Percentiles rank a stretch among this genome's conserved stretches.
phyloP scores from a whole-genome alignment of 1,140 invertebrate genomes.

The Apis dorsata region DNA sequence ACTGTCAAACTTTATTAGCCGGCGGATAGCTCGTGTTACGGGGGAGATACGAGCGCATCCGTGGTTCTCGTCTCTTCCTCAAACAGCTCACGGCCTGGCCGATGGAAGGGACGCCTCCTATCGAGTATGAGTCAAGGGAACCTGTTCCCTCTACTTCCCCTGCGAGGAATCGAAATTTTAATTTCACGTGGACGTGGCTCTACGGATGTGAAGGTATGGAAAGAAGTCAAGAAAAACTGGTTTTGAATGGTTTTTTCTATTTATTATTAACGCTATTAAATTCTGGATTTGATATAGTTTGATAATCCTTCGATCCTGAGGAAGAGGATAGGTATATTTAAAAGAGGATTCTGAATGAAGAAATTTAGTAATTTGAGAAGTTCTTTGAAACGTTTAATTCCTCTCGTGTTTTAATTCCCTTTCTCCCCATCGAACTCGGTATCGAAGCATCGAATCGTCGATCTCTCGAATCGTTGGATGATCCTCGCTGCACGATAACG shows the following conservation, averaged over 20 bases:
- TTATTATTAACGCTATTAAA: neutral
- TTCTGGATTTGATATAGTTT: neutral
- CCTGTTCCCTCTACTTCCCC: conserved; percentile 47
- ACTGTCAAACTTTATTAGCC: conserved; percentile 65
- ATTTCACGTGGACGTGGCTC: conserved; percentile 5
- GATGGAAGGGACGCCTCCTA: conserved; percentile 15
- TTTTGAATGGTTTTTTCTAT: neutral
- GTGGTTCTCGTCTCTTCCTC: conserved; percentile 37
- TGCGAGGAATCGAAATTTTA: conserved; percentile 16
- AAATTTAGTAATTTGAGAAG: too few relatives aligned
- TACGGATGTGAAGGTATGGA: neutral
- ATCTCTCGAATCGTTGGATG: neutral
- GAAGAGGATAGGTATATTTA: neutral
- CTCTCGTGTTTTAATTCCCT: too few relatives aligned
- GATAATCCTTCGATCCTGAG: neutral
- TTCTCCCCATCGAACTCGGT: too few relatives aligned
- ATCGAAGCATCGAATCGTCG: neutral
- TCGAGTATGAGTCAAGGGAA: conserved; percentile 38
- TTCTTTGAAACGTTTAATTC: neutral
- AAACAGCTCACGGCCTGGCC: conserved; percentile 55
- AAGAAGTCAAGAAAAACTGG: conserved; percentile 19
- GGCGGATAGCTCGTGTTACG: conserved; percentile 59
- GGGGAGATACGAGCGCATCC: conserved; percentile 28
- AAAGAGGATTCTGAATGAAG: neutral
- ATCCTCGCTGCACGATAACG: neutral